phyloP scores from a whole-genome alignment of 2,113 vertebrate species.

The Todiramphus saurophagus region DNA sequence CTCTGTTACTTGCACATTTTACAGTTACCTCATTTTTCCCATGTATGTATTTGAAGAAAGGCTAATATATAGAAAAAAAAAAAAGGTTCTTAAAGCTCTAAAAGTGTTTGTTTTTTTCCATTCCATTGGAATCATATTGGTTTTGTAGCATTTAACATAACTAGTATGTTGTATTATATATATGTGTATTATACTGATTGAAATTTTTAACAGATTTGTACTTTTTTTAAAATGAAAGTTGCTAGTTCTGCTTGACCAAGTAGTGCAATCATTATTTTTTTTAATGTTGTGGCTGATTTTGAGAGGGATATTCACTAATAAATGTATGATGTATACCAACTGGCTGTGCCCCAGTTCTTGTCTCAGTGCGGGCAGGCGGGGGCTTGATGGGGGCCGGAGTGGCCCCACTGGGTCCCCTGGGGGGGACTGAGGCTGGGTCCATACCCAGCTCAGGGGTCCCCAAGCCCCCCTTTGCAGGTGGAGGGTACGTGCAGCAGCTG shows the following conservation, averaged over 20 bases:
- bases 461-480: rapidly evolving
- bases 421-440: background rate
- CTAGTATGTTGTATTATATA: constrained; percentile 99
- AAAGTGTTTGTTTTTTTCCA: constrained; percentile 89
- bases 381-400: background rate
- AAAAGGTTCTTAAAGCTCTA: constrained; percentile 97
- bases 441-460: background rate
- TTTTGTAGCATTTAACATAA: constrained; percentile 99
- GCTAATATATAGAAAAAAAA: constrained; percentile 95
- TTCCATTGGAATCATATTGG: constrained; percentile 99
- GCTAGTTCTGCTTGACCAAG: constrained; percentile 99
- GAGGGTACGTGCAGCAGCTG: too few species aligned
- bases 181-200: constrained; percentile 99
- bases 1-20: constrained; percentile 99
- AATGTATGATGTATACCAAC: constrained; percentile 98
- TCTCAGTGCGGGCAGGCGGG: background rate
- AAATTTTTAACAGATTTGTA: constrained; percentile 99
- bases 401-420: background rate
- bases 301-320: constrained; percentile 99
- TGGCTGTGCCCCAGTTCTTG: background rate
- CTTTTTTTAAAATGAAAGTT: constrained; percentile 99
- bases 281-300: constrained; percentile 99
- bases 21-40: constrained; percentile 99
- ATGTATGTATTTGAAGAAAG: constrained; percentile 99
- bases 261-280: constrained; percentile 99